These are phyloP conservation scores for Lamellibrachia luymesi DNA, from an alignment of 1,140 invertebrate genomes.

Conservation along the genomic window DNA sequence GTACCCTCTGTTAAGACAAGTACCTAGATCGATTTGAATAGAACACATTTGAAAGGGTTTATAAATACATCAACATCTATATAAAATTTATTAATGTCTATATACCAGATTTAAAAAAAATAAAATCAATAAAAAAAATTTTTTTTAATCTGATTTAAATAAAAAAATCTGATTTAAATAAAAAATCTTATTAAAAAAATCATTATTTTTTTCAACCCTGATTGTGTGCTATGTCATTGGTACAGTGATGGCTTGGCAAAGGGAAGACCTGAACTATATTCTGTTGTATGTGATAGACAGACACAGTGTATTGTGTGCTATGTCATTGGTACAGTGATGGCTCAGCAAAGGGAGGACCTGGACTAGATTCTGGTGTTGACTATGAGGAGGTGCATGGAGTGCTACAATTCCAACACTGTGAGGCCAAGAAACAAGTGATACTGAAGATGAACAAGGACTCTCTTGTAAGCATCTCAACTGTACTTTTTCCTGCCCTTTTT, in stretches of 20 bases:
- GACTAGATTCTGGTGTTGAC: background rate
- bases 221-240: too few relatives aligned
- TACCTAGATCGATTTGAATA: too few relatives aligned
- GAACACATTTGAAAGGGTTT: too few relatives aligned
- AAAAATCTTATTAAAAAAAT: too few relatives aligned
- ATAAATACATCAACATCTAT: too few relatives aligned
- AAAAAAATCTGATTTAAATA: too few relatives aligned
- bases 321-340: background rate
- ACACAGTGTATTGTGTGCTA: background rate
- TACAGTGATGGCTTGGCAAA: background rate
- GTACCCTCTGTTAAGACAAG: too few relatives aligned
- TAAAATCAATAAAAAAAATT: too few relatives aligned
- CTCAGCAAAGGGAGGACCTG: background rate
- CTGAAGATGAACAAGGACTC: background rate
- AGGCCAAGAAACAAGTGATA: slow-evolving; percentile 11
- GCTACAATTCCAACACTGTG: slow-evolving; percentile 8
- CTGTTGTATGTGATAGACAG: slow-evolving; percentile 9
- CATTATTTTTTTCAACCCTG: too few relatives aligned
- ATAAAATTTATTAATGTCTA: too few relatives aligned
- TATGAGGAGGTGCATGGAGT: slow-evolving; percentile 7
- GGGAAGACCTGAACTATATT: background rate
- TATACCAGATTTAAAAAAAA: too few relatives aligned
- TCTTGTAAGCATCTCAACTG: background rate
- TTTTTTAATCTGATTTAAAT: too few relatives aligned
- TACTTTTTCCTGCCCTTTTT: background rate